Percentiles rank a stretch among this genome's conserved stretches.
phyloP scores from a whole-genome alignment of 2,888 invertebrate genomes.

The Lobophora halterata region DNA sequence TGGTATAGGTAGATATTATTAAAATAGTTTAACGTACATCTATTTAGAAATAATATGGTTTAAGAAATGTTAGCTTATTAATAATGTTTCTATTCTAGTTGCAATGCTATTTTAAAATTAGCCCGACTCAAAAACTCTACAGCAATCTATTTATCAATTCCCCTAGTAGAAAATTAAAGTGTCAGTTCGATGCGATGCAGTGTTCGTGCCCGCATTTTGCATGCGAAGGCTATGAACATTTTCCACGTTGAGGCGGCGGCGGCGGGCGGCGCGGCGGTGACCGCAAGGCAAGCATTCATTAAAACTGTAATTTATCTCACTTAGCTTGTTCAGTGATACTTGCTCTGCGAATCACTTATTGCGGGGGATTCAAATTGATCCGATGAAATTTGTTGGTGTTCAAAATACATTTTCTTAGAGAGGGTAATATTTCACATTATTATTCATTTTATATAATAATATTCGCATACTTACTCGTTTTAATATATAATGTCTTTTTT shows the following conservation, averaged over 20 bases:
- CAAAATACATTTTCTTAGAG: too few relatives aligned
- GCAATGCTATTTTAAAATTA: slow-evolving; percentile 9
- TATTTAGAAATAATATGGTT: too few relatives aligned
- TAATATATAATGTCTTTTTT: too few relatives aligned
- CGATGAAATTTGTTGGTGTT: too few relatives aligned
- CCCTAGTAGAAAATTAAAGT: slow-evolving; percentile 35
- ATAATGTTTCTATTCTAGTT: slow-evolving; percentile 2
- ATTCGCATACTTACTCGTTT: too few relatives aligned
- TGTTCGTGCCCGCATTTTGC: slow-evolving; percentile 47
- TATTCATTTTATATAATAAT: too few relatives aligned
- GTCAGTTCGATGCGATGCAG: slow-evolving; percentile 39
- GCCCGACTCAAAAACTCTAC: neutral
- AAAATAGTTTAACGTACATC: too few relatives aligned
- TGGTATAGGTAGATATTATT: too few relatives aligned
- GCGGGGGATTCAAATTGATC: slow-evolving; percentile 23
- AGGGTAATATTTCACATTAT: too few relatives aligned
- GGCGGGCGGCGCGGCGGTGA: too few relatives aligned
- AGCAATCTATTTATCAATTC: slow-evolving; percentile 18
- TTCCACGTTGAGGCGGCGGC: slow-evolving; percentile 32
- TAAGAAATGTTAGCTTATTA: too few relatives aligned
- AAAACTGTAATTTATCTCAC: slow-evolving; percentile 57
- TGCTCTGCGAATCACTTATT: slow-evolving; percentile 34
- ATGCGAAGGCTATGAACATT: slow-evolving; percentile 44
- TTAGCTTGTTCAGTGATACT: slow-evolving; percentile 38
- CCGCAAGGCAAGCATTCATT: slow-evolving; percentile 47